Evolutionary conservation across 2,888 invertebrate genomes (phyloP).

Genomic region (Sesamia inferens): DNA sequence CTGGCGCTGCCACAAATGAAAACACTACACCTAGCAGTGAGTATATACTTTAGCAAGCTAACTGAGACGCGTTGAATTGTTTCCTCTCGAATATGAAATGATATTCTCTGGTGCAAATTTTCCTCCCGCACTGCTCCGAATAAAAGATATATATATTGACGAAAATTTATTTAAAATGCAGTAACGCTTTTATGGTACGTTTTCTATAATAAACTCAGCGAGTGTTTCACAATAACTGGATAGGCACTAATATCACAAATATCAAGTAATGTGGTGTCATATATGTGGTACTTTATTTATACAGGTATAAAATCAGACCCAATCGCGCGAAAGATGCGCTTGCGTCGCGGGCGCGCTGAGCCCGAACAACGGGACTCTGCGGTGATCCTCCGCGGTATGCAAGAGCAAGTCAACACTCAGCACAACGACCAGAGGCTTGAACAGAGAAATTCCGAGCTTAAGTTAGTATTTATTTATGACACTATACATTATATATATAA

Average conservation of each 20-base stretch:
- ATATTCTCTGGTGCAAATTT: background rate
- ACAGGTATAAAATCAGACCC: conserved; percentile 92
- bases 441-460: conserved; percentile 90
- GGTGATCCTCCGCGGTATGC: conserved; percentile 95
- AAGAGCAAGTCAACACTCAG: conserved; percentile 92
- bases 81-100: background rate
- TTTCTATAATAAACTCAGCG: background rate
- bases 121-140: background rate
- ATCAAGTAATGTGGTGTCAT: background rate
- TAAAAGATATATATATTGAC: background rate
- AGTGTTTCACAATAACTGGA: background rate
- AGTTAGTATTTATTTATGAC: conserved; percentile 90
- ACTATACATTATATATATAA: too few relatives aligned
- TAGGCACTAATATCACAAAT: background rate
- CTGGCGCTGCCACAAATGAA: conserved; percentile 96
- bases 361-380: conserved; percentile 94
- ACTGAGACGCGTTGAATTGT: background rate
- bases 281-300: background rate
- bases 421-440: conserved; percentile 92
- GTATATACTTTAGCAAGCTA: conserved; percentile 63
- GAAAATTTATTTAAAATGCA: background rate
- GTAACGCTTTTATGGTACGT: background rate
- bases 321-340: conserved; percentile 97
- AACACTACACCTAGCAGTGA: conserved; percentile 92
- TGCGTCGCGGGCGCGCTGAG: conserved; percentile 94